Conservation (phyloP, 2,797 vertebrate genomes). For the Oreortyx pictus region DNA sequence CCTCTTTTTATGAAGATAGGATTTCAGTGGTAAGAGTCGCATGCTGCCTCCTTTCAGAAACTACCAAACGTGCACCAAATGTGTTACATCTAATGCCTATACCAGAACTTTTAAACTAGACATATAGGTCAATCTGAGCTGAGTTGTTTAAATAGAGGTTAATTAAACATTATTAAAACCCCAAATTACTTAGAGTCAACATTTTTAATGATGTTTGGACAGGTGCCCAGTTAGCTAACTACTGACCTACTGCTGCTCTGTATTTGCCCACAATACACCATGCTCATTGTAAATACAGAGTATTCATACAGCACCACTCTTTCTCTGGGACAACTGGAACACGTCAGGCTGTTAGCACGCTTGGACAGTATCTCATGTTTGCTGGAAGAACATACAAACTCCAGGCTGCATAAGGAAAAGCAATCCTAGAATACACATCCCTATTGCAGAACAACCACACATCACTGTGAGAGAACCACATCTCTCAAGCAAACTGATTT, state of each 20-base stretch:
- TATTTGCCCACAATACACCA: slow-evolving; percentile 53
- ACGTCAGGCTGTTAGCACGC: neutral
- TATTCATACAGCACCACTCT: slow-evolving; percentile 18
- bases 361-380: neutral
- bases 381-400: neutral
- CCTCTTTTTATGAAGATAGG: neutral
- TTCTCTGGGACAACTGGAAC: slow-evolving; percentile 36
- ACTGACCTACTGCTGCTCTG: slow-evolving; percentile 55
- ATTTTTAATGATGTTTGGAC: slow-evolving; percentile 74
- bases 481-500: rapidly evolving
- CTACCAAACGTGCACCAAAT: neutral
- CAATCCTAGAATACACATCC: neutral
- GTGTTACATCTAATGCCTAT: neutral
- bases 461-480: neutral
- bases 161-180: slow-evolving; percentile 72
- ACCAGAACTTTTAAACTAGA: slow-evolving; percentile 47
- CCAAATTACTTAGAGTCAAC: slow-evolving; percentile 71
- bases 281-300: slow-evolving; percentile 63
- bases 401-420: neutral
- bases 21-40: neutral
- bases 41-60: slow-evolving; percentile 1
- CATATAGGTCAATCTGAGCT: slow-evolving; percentile 49
- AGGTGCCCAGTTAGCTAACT: slow-evolving; percentile 64
- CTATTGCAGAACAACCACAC: rapidly evolving
- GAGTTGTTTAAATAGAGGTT: slow-evolving; percentile 71